These are phyloP conservation scores for Drosophila nr. perissopoda DNA, from an alignment of 2,888 invertebrate species.

Conservation along the genomic window DNA sequence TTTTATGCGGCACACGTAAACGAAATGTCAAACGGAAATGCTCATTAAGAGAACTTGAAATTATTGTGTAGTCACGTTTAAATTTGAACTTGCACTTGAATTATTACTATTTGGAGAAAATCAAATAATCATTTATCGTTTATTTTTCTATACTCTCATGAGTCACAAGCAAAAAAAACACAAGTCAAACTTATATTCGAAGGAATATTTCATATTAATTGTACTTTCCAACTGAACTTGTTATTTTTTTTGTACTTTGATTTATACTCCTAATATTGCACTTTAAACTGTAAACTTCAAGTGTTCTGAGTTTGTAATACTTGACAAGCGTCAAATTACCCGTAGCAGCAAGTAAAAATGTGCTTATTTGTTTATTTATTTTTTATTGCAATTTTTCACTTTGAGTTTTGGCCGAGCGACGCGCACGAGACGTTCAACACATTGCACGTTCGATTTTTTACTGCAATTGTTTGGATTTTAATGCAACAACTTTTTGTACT, in stretches of 20 bases:
- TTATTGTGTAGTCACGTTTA: background rate
- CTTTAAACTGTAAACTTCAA: background rate
- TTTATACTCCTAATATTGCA: background rate
- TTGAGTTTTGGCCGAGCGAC: conserved; percentile 13
- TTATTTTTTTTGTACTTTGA: conserved; percentile 1
- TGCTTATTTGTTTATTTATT: background rate
- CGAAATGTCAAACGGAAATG: background rate
- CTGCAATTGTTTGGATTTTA: conserved; percentile 72
- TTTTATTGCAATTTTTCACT: background rate
- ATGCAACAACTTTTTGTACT: conserved; percentile 66
- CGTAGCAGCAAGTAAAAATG: background rate
- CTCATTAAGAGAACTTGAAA: background rate
- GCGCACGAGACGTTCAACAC: conserved; percentile 63
- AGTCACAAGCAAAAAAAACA: background rate
- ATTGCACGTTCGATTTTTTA: conserved; percentile 73
- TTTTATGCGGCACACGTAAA: conserved; percentile 10
- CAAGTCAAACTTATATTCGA: background rate
- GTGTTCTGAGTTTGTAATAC: background rate
- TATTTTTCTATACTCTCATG: background rate
- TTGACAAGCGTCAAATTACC: background rate
- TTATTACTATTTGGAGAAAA: background rate
- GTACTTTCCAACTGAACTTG: background rate
- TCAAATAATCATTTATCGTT: background rate
- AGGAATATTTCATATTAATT: background rate
- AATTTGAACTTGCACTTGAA: background rate